Evolutionary conservation across 2,113 vertebrate genomes (phyloP).

Genomic region (Ramphastos sulfuratus): DNA sequence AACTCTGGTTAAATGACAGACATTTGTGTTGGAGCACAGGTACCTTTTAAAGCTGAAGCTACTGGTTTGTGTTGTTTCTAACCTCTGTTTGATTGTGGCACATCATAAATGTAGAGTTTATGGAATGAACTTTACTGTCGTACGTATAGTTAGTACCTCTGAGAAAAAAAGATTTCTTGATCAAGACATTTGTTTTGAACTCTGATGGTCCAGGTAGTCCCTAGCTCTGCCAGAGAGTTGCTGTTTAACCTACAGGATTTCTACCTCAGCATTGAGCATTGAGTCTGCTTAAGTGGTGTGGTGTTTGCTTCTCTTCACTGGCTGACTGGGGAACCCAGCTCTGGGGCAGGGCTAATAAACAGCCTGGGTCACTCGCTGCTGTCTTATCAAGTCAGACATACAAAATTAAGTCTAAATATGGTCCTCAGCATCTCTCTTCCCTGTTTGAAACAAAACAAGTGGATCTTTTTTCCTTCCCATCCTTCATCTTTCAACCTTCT

Average conservation of each 20-base stretch:
- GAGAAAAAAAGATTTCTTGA: background rate
- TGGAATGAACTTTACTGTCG: background rate
- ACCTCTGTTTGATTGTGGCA: background rate
- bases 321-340: rapidly evolving
- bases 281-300: background rate
- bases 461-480: background rate
- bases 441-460: background rate
- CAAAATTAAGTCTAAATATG: background rate
- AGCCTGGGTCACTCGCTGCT: background rate
- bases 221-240: background rate
- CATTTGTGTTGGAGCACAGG: background rate
- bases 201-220: background rate
- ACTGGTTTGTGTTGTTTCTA: background rate
- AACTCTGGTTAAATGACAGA: background rate
- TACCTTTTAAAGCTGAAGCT: background rate
- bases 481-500: background rate
- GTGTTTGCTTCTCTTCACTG: rapidly evolving
- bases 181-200: background rate
- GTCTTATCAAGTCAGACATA: background rate
- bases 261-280: background rate
- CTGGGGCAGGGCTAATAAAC: background rate
- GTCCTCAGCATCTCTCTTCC: background rate
- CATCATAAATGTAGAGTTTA: rapidly evolving
- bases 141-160: background rate
- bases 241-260: background rate